phyloP scores from a whole-genome alignment of 2,113 vertebrate species.

The Cinclus cinclus region DNA sequence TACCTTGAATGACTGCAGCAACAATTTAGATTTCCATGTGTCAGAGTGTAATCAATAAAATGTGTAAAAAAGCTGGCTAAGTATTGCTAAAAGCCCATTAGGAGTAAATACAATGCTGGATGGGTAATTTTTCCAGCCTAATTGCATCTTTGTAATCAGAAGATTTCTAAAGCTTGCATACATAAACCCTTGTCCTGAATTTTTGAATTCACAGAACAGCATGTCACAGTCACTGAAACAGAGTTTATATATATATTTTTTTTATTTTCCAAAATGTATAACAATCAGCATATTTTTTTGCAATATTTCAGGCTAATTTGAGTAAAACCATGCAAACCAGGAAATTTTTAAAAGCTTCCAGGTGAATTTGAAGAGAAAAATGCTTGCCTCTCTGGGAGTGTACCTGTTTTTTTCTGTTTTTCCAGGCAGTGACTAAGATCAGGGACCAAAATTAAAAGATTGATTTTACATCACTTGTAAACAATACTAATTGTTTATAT shows the following conservation, averaged over 20 bases:
- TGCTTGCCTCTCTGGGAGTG: background rate
- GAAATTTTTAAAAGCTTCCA: background rate
- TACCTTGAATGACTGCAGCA: background rate
- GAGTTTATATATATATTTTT: background rate
- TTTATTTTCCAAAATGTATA: conserved; percentile 56
- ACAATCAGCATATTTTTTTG: conserved; percentile 12
- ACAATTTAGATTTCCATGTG: background rate
- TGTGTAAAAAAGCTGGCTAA: background rate
- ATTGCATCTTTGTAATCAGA: background rate
- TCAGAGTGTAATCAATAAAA: background rate
- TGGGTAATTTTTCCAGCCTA: background rate
- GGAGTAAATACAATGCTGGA: background rate
- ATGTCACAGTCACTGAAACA: background rate
- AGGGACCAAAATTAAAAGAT: background rate
- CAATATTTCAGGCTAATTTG: background rate
- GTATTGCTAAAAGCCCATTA: background rate
- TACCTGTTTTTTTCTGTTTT: background rate
- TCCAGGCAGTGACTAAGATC: background rate
- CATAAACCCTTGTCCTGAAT: background rate
- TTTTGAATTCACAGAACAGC: background rate
- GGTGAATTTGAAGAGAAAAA: background rate
- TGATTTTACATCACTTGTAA: background rate
- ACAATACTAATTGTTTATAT: background rate
- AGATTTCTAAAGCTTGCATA: background rate
- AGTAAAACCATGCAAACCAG: conserved; percentile 12